Evolutionary conservation across 2,797 vertebrate genomes (phyloP).

Genomic region (Liasis olivaceus): DNA sequence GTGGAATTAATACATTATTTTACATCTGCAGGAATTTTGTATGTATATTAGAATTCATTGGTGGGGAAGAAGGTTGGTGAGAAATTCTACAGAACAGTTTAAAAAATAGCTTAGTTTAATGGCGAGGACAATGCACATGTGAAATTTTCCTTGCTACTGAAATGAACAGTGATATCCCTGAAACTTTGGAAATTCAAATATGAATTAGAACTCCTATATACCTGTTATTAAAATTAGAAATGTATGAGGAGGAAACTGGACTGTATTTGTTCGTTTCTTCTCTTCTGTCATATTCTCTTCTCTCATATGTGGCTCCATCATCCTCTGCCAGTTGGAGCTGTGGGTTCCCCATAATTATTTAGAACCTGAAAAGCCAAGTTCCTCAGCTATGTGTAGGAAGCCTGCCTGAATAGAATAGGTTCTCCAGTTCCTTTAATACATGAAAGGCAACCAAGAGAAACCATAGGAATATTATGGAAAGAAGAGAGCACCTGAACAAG

Average conservation of each 20-base stretch:
- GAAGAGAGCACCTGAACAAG: too few relatives aligned
- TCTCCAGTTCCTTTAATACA: background rate
- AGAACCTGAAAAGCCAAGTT: too few relatives aligned
- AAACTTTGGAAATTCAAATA: background rate
- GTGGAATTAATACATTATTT: background rate
- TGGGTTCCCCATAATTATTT: too few relatives aligned
- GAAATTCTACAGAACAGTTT: background rate
- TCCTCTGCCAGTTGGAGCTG: too few relatives aligned
- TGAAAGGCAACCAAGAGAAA: background rate
- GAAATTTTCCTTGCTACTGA: background rate
- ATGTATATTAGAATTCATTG: background rate
- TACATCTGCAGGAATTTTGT: background rate
- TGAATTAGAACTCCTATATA: background rate
- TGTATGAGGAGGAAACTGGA: background rate
- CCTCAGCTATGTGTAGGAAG: background rate
- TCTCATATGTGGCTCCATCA: too few relatives aligned
- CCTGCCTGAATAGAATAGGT: background rate
- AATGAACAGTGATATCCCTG: background rate
- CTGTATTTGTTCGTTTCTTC: background rate
- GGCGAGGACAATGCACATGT: background rate
- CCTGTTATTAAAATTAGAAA: background rate
- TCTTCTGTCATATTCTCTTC: too few relatives aligned
- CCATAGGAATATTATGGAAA: background rate
- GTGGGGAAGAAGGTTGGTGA: background rate
- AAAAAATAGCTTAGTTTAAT: background rate